A percentile compares a stretch with the other conserved stretches of the same genome.
Evolutionary conservation across 2,888 invertebrate genomes (phyloP).

Genomic region (Tenthredo amoena): DNA sequence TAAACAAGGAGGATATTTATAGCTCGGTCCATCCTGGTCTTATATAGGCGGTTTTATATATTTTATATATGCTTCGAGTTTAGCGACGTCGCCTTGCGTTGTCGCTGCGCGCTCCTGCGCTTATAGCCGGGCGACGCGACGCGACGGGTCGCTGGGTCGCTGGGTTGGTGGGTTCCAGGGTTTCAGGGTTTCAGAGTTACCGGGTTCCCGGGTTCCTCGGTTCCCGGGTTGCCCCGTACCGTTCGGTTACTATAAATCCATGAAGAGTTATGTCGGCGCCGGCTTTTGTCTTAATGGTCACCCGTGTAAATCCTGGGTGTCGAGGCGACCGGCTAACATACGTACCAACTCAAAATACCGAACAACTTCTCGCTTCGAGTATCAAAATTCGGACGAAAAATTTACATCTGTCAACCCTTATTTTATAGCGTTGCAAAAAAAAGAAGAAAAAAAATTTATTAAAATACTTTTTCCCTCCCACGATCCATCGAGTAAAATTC

Average conservation of each 20-base stretch:
- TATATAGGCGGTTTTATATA: constrained; percentile 58
- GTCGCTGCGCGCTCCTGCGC: background rate
- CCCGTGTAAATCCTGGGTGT: constrained; percentile 72
- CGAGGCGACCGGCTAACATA: constrained; percentile 47
- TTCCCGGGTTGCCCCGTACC: constrained; percentile 55
- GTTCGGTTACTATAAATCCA: constrained; percentile 74
- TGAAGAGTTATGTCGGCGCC: constrained; percentile 73
- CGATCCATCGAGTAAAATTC: background rate
- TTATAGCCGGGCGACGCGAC: constrained; percentile 1
- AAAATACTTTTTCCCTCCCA: background rate
- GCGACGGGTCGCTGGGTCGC: constrained; percentile 15
- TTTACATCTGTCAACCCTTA: background rate
- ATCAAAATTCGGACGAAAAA: background rate
- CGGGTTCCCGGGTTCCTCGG: background rate
- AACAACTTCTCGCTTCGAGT: background rate
- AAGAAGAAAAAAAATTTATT: background rate
- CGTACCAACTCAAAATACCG: constrained; percentile 22
- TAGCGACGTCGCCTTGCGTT: constrained; percentile 37
- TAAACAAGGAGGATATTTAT: constrained; percentile 76
- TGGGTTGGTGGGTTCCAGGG: background rate
- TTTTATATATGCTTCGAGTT: constrained; percentile 51
- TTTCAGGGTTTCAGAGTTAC: constrained; percentile 21
- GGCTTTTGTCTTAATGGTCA: constrained; percentile 76
- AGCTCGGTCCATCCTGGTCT: constrained; percentile 63
- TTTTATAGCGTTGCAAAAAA: background rate